Evolutionary conservation across 2,888 invertebrate genomes (phyloP), one percentile per base, ranked within the genome.

Genomic region (Dascillus cervinus): DNA sequence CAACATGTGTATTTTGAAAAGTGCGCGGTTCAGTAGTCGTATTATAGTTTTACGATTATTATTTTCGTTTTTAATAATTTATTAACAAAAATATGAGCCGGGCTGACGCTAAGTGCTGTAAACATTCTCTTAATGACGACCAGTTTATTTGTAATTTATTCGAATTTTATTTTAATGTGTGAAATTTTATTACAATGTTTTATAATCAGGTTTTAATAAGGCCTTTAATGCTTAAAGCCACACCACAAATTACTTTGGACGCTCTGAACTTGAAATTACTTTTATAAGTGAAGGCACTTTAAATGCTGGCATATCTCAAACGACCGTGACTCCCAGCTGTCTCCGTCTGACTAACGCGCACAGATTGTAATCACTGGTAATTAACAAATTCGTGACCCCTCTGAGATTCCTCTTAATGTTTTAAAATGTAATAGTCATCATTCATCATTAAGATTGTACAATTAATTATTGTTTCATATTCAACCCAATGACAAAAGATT

Each of bases 141-240:
- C 62, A 60, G 62, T 64, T 64, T 64, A 60, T 60, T 60, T 56
- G 49, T 62, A 64, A 65, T 65, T 65, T 65, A 65, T 65, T 54
- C 55, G 64, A 63, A 62, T 65, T 65, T 65, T 65, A 65, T 65
- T 65, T 65, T 65, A 65, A 65, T 65, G 62, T 57, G 62, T 60
- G 56, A 64, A 64, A 62, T 65, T 65, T 65, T 65, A 65, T 65
- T 63, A 62, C 64, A 62, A 64, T 64, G 62, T 65, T 64, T 64
- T 64, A 64, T 64, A 65, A 65, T 65, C 62, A 62, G 60, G 59
- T 54, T 62, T 65, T 65, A 65, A 65, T 65, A 64, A 64, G 63
- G 52, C 55, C 56, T 55, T 62, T 63, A 61, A 60, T 59, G 57
- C 54, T 47, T 42, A 43, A 52, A 55, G 54, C 58, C 54, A 56